A percentile compares a stretch with the other conserved stretches of the same genome.
phyloP scores from a whole-genome alignment of 2,113 vertebrate genomes.

The Chloroceryle aenea region DNA sequence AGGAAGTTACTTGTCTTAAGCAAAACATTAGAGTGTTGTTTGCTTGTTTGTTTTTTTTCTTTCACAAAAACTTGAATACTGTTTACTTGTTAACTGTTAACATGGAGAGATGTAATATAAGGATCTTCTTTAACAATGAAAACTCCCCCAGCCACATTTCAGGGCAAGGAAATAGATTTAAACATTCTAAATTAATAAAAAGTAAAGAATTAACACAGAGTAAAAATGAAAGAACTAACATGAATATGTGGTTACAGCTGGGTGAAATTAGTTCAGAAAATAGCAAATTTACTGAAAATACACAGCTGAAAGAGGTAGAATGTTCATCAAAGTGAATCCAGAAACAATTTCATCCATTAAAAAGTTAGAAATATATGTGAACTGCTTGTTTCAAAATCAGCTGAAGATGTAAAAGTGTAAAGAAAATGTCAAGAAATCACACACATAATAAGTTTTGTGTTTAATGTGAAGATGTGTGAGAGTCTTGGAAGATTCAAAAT shows the following conservation, averaged over 20 bases:
- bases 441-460: not conserved
- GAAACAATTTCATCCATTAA: not conserved
- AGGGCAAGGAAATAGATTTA: not conserved
- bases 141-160: not conserved
- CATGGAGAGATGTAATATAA: not conserved
- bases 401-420: not conserved
- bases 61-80: not conserved
- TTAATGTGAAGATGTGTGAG: not conserved
- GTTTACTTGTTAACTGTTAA: not conserved
- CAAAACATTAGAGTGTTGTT: not conserved
- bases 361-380: not conserved
- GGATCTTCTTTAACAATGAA: not conserved
- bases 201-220: not conserved
- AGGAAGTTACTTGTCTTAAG: not conserved
- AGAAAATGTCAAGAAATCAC: not conserved
- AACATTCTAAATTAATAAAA: not conserved
- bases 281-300: not conserved
- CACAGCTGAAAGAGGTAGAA: not conserved
- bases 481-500: not conserved
- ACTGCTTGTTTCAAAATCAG: not conserved
- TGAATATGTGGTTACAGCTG: not conserved
- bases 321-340: not conserved
- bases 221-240: not conserved
- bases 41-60: not conserved
- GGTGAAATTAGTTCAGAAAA: not conserved